phyloP scores from a whole-genome alignment of 2,113 vertebrate genomes.

The Leptobrachium leishanense region DNA sequence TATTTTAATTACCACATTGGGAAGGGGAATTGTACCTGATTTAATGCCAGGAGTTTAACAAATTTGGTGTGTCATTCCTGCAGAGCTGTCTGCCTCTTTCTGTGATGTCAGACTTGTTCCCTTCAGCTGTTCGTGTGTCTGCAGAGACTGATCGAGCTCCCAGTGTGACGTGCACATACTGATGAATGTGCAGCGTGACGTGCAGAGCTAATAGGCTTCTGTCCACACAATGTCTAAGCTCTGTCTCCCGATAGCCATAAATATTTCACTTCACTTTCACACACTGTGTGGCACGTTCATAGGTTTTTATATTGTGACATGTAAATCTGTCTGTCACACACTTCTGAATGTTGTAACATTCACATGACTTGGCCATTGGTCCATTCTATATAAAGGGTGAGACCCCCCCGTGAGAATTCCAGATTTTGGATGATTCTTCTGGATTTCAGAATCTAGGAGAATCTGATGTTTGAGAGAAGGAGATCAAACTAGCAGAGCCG shows the following conservation, averaged over 20 bases:
- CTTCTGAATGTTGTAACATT: too few species aligned
- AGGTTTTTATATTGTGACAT: neutral
- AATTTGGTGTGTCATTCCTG: neutral
- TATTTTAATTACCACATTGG: conserved; percentile 47
- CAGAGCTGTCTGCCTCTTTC: neutral
- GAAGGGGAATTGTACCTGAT: conserved; percentile 44
- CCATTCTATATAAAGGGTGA: too few species aligned
- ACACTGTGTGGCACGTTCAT: neutral
- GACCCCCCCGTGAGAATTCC: too few species aligned
- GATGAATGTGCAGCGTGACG: conserved; percentile 17
- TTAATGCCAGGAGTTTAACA: conserved; percentile 38
- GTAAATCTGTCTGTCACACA: neutral
- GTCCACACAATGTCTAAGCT: neutral
- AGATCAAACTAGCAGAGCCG: too few species aligned
- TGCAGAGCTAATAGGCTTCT: neutral
- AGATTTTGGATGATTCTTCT: too few species aligned
- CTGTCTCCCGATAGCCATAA: neutral
- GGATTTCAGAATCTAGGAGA: too few species aligned
- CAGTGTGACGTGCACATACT: conserved; percentile 16
- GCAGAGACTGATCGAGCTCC: neutral
- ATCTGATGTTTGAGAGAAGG: too few species aligned
- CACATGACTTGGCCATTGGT: too few species aligned
- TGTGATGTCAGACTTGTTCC: conserved; percentile 14
- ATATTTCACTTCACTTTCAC: neutral
- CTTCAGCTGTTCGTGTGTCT: neutral